Evolutionary conservation across 2,888 invertebrate species (phyloP).

Genomic region (Lasiommata megera): DNA sequence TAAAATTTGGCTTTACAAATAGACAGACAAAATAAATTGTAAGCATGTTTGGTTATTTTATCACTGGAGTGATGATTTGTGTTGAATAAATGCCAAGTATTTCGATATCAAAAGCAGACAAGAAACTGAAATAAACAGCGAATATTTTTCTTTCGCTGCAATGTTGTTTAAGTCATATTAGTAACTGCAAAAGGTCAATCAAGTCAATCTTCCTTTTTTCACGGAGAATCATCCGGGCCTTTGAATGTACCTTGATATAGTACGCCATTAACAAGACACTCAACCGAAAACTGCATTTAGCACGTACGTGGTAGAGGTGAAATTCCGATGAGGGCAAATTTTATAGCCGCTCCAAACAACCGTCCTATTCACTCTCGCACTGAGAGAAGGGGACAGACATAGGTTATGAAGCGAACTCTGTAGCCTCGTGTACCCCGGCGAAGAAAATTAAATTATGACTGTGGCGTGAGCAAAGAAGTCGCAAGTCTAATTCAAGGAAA

Average conservation of each 20-base stretch:
- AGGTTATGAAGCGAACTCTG: constrained; percentile 76
- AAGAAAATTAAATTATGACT: constrained; percentile 75
- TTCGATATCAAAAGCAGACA: too few species aligned
- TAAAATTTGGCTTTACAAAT: too few species aligned
- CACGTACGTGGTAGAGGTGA: constrained; percentile 51
- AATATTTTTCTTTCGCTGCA: not conserved
- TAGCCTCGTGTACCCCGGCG: constrained; percentile 64
- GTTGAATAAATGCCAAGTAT: too few species aligned
- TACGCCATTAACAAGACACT: constrained; percentile 56
- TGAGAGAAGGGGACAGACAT: constrained; percentile 55
- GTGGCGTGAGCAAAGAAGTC: constrained; percentile 68
- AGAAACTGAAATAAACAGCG: too few species aligned
- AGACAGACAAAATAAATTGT: too few species aligned
- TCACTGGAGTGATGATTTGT: too few species aligned
- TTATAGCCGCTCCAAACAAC: constrained; percentile 44
- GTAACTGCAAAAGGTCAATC: not conserved
- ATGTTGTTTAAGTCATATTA: constrained; percentile 1
- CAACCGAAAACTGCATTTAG: constrained; percentile 56
- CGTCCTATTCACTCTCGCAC: constrained; percentile 44
- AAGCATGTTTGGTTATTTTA: too few species aligned
- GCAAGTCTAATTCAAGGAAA: constrained; percentile 39
- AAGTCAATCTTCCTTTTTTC: not conserved
- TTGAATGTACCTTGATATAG: constrained; percentile 39
- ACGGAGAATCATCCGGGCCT: not conserved
- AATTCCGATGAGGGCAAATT: constrained; percentile 50